These are phyloP conservation scores for Neocloeon triangulifer DNA, from an alignment of 1,140 invertebrate species.

Conservation along the genomic window DNA sequence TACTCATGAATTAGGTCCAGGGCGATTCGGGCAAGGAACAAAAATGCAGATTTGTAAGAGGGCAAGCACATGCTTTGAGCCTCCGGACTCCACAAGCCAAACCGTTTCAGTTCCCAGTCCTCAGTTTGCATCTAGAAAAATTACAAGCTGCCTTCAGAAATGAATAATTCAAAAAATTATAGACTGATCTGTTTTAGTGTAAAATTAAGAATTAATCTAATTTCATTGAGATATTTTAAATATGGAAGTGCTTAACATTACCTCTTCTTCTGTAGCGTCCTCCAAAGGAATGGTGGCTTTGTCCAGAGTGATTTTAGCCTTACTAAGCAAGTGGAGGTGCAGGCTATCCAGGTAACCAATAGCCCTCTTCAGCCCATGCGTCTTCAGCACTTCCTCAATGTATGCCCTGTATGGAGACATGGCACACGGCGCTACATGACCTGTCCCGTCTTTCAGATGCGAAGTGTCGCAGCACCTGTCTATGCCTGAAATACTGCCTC, in stretches of 20 bases:
- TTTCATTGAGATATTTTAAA: too few species aligned
- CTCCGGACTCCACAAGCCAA: constrained; percentile 58
- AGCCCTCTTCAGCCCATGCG: constrained; percentile 56
- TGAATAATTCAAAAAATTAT: constrained; percentile 3
- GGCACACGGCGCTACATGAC: too few species aligned
- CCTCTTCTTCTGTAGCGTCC: neutral
- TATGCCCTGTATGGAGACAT: constrained; percentile 32
- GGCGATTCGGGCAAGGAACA: constrained; percentile 63
- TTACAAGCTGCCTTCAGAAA: neutral
- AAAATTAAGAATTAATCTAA: neutral
- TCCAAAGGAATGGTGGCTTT: neutral
- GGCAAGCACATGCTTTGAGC: constrained; percentile 50
- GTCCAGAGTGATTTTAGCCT: constrained; percentile 32
- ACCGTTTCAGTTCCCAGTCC: constrained; percentile 25
- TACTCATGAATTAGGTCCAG: constrained; percentile 77
- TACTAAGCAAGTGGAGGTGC: constrained; percentile 35
- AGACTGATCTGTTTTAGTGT: neutral
- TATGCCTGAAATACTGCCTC: neutral
- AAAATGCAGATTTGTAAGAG: constrained; percentile 56
- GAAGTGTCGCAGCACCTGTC: constrained; percentile 3
- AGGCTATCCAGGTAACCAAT: constrained; percentile 48
- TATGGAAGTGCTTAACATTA: too few species aligned
- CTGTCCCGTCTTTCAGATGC: too few species aligned
- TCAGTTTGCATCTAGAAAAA: constrained; percentile 3
- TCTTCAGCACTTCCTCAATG: constrained; percentile 69